Base-by-base conservation (phyloP, 1,140 invertebrate species). In the Panagrolaimus sp. region DNA sequence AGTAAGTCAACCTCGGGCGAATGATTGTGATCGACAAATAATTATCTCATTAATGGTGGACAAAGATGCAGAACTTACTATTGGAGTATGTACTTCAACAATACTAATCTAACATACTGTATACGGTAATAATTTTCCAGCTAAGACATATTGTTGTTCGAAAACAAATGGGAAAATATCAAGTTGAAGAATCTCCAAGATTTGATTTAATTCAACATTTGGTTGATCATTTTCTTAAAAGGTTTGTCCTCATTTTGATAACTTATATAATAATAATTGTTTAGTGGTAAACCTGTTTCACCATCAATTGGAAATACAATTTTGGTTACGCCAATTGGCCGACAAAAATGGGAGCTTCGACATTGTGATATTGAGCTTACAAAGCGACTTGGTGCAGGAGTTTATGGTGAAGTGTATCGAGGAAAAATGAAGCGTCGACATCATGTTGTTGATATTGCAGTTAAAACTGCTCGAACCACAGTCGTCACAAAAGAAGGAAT, bases 141-240 rank as follows among this genome's bases (percentile, higher is more conserved):
- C 12, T 58, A 28, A 12, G 52, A 21, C 52, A 58, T 28, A 58
- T 58, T 28, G 52, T 58, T 26, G 52, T 58, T 26, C 52, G 52
- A 10, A 21, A 28, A 28, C 21, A 26, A 58, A 21, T 26, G 21
- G 52, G 52, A 21, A 58, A 58, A 58, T 58, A 58, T 28, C 52
- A 58, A 58, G 52, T 58, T 28, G 52, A 58, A 58, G 52, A 58
- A 21, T 26, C 52, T n/a, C 52, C 52, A 21, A 21, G 52, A 21
- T 58, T 58, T 28, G 28, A 28, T 21, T 58, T 28, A 21, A 58
- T 58, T 12, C 21, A 58, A 21, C 10, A 58, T 26, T 28, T 58
- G 12, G 28, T 58, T 28, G 52, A 58, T 26, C 17, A 58, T 28
- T 28, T 58, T 38, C 32, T 38, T 38, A 38, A 38, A 38, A 38